Evolutionary conservation across 2,113 vertebrate genomes (phyloP), one percentile per base, ranked within the genome.

Genomic region (Gnathonemus echidnorhynchus): DNA sequence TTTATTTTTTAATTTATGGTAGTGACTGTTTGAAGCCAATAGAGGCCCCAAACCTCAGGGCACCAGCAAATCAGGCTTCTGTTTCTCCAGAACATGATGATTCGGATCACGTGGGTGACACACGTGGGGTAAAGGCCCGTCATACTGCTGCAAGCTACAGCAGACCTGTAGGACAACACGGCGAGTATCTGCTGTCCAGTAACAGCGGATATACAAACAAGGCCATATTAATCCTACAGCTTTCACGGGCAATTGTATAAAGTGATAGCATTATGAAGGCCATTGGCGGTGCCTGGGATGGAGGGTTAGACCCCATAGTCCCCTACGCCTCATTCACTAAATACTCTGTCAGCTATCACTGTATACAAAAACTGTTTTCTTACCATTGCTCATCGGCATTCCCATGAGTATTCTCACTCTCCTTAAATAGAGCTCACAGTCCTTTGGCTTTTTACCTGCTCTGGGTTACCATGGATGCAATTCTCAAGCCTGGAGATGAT

Each of bases 391-490:
- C 21, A 11, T 21, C 1, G 5, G 9, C 45, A 46, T 48, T 86
- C 84, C 45, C 45, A 3, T 31, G 74, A 42, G 74, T 48, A 13
- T 31, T 27, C 66, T 74, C 66, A 35, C n/a, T 27, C 66, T 46
- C 80, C 46, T 45, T 45, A 85, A 85, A 42, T 42, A 46, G 19
- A n/a, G 39, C 83, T 7, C 45, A 85, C 9, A 46, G 15, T 85
- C 45, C 84, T 86, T 86, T 86, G 84, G 42, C 70, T 39, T 86
- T 56, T 86, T n/a, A 86, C 84, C n/a, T 86, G 84, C 24, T 49
- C 21, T 49, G 11, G 19, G 84, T 86, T 86, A 86, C 84, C 45
- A 86, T 49, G 84, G 84, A 50, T 48, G 84, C 84, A 50, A 86
- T 27, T 27, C 8, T 27, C 45, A 48, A 49, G 45, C 84, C 45